These are phyloP conservation scores for Sebastes fasciatus DNA, from an alignment of 2,113 vertebrate genomes.

Conservation along the genomic window DNA sequence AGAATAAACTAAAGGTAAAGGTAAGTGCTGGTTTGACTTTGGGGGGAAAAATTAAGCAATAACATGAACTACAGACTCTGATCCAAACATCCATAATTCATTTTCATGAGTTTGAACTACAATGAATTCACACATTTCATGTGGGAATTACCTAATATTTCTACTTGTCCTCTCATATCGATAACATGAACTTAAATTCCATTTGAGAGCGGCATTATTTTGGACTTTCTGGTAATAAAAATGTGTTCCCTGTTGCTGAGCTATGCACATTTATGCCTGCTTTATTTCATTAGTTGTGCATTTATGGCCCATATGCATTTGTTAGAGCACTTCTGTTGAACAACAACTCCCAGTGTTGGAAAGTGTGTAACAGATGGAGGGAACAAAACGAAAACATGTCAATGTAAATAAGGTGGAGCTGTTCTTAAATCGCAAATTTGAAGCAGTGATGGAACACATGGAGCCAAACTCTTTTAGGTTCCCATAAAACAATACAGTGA, in stretches of 20 bases:
- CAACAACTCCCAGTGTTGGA: slow-evolving; percentile 15
- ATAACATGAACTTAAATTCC: background rate
- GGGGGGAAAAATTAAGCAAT: background rate
- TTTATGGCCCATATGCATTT: slow-evolving; percentile 26
- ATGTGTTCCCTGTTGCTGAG: background rate
- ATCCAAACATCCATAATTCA: background rate
- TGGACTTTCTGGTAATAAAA: background rate
- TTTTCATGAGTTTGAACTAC: background rate
- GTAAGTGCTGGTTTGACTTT: slow-evolving; percentile 23
- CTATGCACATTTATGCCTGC: background rate
- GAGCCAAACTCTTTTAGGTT: background rate
- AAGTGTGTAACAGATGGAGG: slow-evolving; percentile 43
- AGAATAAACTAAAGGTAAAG: background rate
- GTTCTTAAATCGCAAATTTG: slow-evolving; percentile 3
- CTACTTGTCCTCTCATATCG: background rate
- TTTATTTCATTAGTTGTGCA: slow-evolving; percentile 12
- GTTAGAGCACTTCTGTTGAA: slow-evolving; percentile 15
- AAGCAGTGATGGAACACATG: slow-evolving; percentile 3
- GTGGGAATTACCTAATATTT: background rate
- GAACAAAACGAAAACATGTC: background rate
- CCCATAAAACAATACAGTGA: background rate
- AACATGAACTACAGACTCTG: background rate
- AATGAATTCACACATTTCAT: background rate
- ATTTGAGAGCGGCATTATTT: background rate
- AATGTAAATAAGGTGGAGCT: background rate